A percentile compares a stretch with the other conserved stretches of the same genome.
Evolutionary conservation across 2,113 vertebrate genomes (phyloP).

Genomic region (Amazona guildingii): DNA sequence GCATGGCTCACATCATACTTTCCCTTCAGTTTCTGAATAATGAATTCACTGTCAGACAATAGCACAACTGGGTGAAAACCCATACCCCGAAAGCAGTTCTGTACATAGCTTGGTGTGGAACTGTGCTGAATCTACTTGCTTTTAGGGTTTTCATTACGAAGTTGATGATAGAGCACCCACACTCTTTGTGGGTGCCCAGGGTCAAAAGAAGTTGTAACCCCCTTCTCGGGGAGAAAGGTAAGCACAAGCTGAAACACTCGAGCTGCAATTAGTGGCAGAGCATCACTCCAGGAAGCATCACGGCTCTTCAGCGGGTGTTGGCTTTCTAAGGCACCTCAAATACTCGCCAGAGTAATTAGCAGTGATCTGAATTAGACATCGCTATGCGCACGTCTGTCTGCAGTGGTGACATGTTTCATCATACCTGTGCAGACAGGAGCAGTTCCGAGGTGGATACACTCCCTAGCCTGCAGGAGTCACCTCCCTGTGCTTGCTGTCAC

Average conservation of each 20-base stretch:
- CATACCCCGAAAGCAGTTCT: background rate
- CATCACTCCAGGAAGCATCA: background rate
- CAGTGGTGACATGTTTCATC: slow-evolving; percentile 1
- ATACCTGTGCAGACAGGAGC: background rate
- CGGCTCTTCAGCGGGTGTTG: background rate
- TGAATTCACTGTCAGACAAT: background rate
- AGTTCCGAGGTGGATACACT: slow-evolving; percentile 15
- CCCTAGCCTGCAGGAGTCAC: background rate
- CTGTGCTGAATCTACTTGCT: background rate
- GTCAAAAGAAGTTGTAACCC: background rate
- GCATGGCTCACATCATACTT: background rate
- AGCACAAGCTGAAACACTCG: background rate
- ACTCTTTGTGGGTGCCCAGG: background rate
- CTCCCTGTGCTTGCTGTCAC: background rate
- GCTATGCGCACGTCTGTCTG: background rate
- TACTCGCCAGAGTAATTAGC: slow-evolving; percentile 16
- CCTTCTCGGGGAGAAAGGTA: background rate
- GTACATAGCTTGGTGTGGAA: fast-evolving
- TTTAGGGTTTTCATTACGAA: background rate
- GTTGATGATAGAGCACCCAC: background rate
- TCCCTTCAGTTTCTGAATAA: background rate
- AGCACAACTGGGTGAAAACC: background rate
- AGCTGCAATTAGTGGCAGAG: background rate
- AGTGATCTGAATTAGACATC: slow-evolving; percentile 49
- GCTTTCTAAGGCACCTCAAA: slow-evolving; percentile 5